Evolutionary conservation across 2,113 vertebrate genomes (phyloP).

Genomic region (Nyctereutes procyonoides): DNA sequence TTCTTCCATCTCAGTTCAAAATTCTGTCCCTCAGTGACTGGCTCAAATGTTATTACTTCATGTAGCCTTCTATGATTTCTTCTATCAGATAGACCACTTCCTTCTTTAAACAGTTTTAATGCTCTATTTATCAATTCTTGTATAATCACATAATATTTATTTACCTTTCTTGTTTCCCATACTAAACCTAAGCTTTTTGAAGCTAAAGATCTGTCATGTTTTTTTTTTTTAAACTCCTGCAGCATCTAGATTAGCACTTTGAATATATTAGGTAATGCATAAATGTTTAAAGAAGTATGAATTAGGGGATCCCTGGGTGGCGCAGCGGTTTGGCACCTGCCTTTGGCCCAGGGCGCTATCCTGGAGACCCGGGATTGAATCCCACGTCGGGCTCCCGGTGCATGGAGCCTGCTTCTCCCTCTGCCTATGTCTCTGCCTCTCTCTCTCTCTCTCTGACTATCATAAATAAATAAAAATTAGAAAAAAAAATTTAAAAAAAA

Average conservation of each 20-base stretch:
- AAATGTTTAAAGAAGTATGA: slow-evolving; percentile 4
- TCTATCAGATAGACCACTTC: not conserved
- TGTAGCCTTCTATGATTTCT: not conserved
- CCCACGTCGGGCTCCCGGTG: too few species aligned
- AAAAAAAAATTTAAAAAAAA: too few species aligned
- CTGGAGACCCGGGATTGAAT: too few species aligned
- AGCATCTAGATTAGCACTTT: slow-evolving; percentile 16
- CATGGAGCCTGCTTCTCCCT: too few species aligned
- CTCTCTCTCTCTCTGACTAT: too few species aligned
- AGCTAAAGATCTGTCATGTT: not conserved
- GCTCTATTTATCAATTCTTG: not conserved
- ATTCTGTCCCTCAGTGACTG: not conserved
- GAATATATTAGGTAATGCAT: not conserved
- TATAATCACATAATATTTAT: not conserved
- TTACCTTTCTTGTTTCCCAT: not conserved
- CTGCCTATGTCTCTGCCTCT: too few species aligned
- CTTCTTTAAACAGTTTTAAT: not conserved
- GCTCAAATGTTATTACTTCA: not conserved
- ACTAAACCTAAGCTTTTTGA: not conserved
- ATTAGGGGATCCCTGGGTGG: too few species aligned
- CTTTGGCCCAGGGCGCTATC: too few species aligned
- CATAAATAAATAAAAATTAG: too few species aligned
- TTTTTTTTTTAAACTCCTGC: not conserved
- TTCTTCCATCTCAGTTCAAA: not conserved
- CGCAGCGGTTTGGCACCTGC: too few species aligned